Evolutionary conservation across 2,797 vertebrate genomes (phyloP).

Genomic region (Carapus acus): DNA sequence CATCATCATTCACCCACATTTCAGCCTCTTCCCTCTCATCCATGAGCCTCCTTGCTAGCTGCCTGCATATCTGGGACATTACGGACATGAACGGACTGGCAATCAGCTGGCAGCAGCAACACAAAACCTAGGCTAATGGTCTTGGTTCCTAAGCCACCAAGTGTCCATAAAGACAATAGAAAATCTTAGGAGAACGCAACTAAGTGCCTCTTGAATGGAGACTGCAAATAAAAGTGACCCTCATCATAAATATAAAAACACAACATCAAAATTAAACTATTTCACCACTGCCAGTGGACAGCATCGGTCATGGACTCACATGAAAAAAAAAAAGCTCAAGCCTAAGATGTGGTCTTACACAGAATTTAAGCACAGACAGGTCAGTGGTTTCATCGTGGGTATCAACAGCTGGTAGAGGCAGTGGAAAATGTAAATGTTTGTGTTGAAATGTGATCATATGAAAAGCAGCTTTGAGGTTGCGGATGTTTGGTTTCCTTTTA

Average conservation of each 20-base stretch:
- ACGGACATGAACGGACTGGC: conserved; percentile 43
- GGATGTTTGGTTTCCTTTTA: conserved; percentile 50
- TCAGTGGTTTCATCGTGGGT: conserved; percentile 35
- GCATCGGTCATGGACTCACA: conserved; percentile 27
- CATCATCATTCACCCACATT: conserved; percentile 60
- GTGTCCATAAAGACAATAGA: conserved; percentile 36
- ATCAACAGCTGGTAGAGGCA: conserved; percentile 36
- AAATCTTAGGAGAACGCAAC: conserved; percentile 34
- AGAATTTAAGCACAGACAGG: conserved; percentile 43
- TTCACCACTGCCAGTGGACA: conserved; percentile 38
- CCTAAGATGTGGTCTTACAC: conserved; percentile 20
- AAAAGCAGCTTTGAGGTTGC: conserved; percentile 47
- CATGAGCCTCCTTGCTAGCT: conserved; percentile 58
- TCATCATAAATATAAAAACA: conserved; percentile 38
- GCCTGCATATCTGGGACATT: conserved; percentile 41
- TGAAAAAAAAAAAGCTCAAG: conserved; percentile 23
- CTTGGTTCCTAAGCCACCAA: conserved; percentile 25
- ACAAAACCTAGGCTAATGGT: conserved; percentile 32
- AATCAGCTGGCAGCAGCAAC: conserved; percentile 30
- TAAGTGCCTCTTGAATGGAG: conserved; percentile 36
- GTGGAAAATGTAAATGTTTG: conserved; percentile 58
- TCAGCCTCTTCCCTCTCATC: conserved; percentile 66
- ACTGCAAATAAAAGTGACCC: conserved; percentile 39
- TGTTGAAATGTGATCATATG: conserved; percentile 54
- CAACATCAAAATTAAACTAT: conserved; percentile 36